Conservation (phyloP, 2,113 vertebrate species). For the Colinus virginianus region DNA sequence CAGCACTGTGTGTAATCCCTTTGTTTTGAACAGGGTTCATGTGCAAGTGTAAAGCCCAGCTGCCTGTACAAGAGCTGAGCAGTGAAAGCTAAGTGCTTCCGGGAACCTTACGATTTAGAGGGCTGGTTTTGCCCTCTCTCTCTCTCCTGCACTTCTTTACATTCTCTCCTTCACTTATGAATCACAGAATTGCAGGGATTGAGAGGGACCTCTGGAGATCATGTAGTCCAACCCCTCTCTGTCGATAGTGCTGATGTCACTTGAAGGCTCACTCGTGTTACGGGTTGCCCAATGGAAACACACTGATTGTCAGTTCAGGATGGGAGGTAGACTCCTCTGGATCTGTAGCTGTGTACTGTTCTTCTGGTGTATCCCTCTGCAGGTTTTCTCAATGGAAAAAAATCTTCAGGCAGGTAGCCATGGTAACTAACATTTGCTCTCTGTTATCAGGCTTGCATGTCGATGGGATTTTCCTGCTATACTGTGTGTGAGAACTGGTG, state of each 20-base stretch:
- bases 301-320: background rate
- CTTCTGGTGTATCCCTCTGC: background rate
- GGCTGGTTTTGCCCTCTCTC: background rate
- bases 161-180: background rate
- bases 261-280: background rate
- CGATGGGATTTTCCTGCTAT: background rate
- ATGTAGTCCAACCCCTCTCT: too few relatives aligned
- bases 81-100: background rate
- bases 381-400: background rate
- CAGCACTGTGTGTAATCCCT: slow-evolving; percentile 26
- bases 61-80: background rate
- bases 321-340: background rate
- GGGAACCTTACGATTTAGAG: background rate
- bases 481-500: background rate
- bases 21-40: slow-evolving; percentile 13
- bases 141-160: background rate
- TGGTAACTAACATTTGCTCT: background rate
- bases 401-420: background rate
- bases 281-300: background rate
- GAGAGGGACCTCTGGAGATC: too few relatives aligned
- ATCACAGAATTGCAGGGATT: too few relatives aligned
- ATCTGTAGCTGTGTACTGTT: background rate
- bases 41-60: background rate
- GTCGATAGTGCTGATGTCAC: background rate
- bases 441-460: background rate